phyloP scores from a whole-genome alignment of 1,140 invertebrate species.

The Cryptotermes secundus region DNA sequence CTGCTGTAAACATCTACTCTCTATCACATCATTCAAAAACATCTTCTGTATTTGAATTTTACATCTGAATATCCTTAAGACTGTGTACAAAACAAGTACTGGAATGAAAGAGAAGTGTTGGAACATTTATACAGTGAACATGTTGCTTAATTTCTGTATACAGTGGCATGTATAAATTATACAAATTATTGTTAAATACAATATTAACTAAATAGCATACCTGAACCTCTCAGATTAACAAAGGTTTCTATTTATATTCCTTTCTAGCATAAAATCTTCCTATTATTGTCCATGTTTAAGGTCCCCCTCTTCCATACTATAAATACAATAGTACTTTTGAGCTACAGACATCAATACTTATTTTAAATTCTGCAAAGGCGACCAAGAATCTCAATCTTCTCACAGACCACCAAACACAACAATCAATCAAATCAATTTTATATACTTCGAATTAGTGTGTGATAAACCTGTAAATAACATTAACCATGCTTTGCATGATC shows the following conservation, averaged over 20 bases:
- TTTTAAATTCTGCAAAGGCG: too few relatives aligned
- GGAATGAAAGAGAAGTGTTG: not conserved
- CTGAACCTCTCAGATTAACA: not conserved
- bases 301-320: not conserved
- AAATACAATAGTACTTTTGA: too few relatives aligned
- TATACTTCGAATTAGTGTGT: too few relatives aligned
- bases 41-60: not conserved
- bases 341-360: too few relatives aligned
- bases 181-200: not conserved
- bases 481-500: too few relatives aligned
- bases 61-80: not conserved
- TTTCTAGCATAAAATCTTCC: not conserved
- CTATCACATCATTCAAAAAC: too few relatives aligned
- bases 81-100: not conserved
- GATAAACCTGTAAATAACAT: too few relatives aligned
- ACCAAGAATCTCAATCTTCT: too few relatives aligned
- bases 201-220: not conserved
- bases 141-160: not conserved
- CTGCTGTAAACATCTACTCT: too few relatives aligned
- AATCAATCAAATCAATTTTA: too few relatives aligned
- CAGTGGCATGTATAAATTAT: not conserved
- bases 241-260: not conserved
- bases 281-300: not conserved
- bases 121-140: not conserved
- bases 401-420: too few relatives aligned